A percentile compares a stretch with the other conserved stretches of the same genome.
These are phyloP conservation scores for Dolichopus griseipennis DNA, from an alignment of 2,888 invertebrate genomes.

Conservation along the genomic window DNA sequence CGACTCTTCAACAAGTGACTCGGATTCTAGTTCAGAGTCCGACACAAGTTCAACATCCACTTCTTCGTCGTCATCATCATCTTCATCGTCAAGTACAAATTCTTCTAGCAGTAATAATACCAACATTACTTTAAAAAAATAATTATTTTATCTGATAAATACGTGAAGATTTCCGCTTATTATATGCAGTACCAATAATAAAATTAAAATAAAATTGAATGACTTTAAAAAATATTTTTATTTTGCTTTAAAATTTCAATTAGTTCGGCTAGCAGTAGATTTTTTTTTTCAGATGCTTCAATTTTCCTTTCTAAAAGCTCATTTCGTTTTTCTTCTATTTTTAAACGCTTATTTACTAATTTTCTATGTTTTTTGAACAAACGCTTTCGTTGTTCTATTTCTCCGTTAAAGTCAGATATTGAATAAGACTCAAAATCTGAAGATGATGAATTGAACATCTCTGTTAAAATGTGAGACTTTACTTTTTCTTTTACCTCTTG, in stretches of 20 bases:
- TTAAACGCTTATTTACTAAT: not conserved
- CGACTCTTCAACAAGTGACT: not conserved
- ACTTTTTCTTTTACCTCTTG: not conserved
- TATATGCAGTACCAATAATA: no score
- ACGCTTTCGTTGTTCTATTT: not conserved
- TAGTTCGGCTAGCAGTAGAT: not conserved
- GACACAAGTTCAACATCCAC: constrained; percentile 15
- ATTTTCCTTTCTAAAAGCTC: not conserved
- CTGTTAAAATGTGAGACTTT: not conserved
- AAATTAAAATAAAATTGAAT: no score
- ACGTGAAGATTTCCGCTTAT: no score
- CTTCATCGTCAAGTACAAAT: constrained; percentile 26
- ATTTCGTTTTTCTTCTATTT: not conserved
- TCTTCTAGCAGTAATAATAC: constrained; percentile 25
- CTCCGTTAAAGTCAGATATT: not conserved
- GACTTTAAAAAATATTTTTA: not conserved
- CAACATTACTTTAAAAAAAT: no score
- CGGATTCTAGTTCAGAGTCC: not conserved
- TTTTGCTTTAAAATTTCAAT: not conserved
- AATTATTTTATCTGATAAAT: no score
- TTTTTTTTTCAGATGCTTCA: not conserved
- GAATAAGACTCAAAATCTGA: not conserved
- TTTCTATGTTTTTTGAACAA: not conserved
- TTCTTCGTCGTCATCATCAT: constrained; percentile 21
- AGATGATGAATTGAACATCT: not conserved